These are phyloP conservation scores for Leucopsar rothschildi DNA, from an alignment of 2,113 vertebrate genomes.

Conservation along the genomic window DNA sequence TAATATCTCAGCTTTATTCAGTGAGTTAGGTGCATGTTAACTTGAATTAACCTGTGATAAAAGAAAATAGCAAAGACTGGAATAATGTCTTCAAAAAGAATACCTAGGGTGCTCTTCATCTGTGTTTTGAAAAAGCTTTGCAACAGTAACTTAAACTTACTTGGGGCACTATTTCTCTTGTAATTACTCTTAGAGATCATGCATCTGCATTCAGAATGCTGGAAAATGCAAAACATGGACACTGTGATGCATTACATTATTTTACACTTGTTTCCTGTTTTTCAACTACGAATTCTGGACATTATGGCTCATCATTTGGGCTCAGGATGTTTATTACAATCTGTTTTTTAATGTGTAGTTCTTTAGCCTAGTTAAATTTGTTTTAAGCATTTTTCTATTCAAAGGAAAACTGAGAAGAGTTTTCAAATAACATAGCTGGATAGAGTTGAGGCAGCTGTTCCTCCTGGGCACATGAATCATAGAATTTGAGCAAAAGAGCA, in stretches of 20 bases:
- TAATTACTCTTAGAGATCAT: neutral
- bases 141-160: neutral
- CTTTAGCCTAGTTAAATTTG: neutral
- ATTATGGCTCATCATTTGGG: neutral
- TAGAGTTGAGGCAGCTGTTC: neutral
- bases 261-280: neutral
- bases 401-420: neutral
- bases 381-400: neutral
- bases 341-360: neutral
- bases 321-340: neutral
- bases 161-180: neutral
- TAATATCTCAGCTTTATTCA: neutral
- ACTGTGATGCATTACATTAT: neutral
- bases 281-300: neutral
- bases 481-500: neutral
- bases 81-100: neutral
- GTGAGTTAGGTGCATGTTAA: neutral
- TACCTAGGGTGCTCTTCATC: neutral
- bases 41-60: neutral
- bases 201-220: neutral
- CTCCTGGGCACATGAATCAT: neutral
- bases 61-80: neutral
- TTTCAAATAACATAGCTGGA: neutral
- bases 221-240: neutral
- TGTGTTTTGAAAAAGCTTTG: neutral